Base-by-base conservation (phyloP, 2,888 invertebrate species). In the Catotricha subobsoleta region DNA sequence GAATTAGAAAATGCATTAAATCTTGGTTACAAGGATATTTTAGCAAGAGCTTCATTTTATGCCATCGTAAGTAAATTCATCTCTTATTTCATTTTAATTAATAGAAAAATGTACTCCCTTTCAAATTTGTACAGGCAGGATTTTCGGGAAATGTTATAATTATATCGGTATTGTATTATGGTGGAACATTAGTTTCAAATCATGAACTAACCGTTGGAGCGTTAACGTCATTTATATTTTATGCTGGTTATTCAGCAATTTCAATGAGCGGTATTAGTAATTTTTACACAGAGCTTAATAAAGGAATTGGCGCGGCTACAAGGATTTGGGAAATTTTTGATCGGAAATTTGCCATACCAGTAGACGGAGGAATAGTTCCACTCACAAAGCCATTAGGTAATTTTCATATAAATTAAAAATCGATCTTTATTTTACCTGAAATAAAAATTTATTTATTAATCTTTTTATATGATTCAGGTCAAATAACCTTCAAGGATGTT, bases 271-370 rank as follows among this genome's bases (percentile, higher is more conserved):
- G 91, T 10, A 58, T 95, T n/a, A 83, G 86, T 36, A 81, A 78
- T 49, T 94, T 94, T 60, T 97, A 94, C 57, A 80, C 90, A 0
- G 94, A 95, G 55, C 58, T 95, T 46, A 95, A 92, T 65, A 84
- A 83, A 56, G 92, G 91, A 0, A 62, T 97, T 3, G 97, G 95
- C 0, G 91, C 95, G 0, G 87, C 88, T 3, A 71, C 79, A 1
- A 71, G 94, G 41, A 67, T 97, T 19, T 94, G 90, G 80, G 80
- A 90, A 55, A 73, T 97, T 42, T 74, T 88, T 39, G 88, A 94
- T 58, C 71, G 87, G 39, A 56, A 71, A 48, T 82, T 90, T 3
- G 52, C 59, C 12, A 88, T 95, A 54, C 82, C 88, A 9, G 61
- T 78, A 23, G 54, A 36, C 20, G 41, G 56, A 23, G 69, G 68